Evolutionary conservation across 2,797 vertebrate genomes (phyloP).

Genomic region (Galago senegalensis): DNA sequence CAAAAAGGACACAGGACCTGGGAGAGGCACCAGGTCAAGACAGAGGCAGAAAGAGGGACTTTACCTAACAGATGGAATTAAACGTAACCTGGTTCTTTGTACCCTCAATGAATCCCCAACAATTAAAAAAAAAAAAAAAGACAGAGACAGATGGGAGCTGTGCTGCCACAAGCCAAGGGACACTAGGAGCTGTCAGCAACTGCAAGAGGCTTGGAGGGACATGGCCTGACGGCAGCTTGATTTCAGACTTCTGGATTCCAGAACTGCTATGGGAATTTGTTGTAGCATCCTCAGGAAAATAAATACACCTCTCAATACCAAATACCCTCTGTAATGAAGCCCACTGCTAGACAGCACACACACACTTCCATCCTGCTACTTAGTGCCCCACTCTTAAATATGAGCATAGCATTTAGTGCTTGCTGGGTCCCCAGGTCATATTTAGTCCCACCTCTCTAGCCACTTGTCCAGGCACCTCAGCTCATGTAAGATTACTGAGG

Average conservation of each 20-base stretch:
- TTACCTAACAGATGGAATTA: too few species aligned
- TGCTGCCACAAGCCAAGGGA: not conserved
- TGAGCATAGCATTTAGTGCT: too few species aligned
- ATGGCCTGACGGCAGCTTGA: accelerated
- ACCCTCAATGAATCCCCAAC: too few species aligned
- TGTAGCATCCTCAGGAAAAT: not conserved
- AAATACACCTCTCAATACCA: not conserved
- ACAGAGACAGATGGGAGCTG: accelerated
- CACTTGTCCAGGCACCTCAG: not conserved
- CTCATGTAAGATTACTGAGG: too few species aligned
- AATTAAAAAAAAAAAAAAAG: too few species aligned
- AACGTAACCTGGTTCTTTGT: too few species aligned
- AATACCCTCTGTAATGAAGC: not conserved
- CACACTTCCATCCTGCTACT: not conserved
- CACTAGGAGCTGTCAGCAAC: not conserved
- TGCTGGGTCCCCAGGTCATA: not conserved
- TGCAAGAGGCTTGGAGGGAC: not conserved
- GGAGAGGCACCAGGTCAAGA: accelerated
- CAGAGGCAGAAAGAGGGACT: not conserved
- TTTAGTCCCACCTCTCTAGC: not conserved
- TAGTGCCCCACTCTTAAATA: not conserved
- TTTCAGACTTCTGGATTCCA: not conserved
- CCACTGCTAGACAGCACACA: accelerated
- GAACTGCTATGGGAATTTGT: not conserved
- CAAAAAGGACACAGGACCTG: not conserved